Evolutionary conservation across 30 jellyfish, hydroid and myxozoan genomes (phyloP).

Genomic region (Aurelia sp.): DNA sequence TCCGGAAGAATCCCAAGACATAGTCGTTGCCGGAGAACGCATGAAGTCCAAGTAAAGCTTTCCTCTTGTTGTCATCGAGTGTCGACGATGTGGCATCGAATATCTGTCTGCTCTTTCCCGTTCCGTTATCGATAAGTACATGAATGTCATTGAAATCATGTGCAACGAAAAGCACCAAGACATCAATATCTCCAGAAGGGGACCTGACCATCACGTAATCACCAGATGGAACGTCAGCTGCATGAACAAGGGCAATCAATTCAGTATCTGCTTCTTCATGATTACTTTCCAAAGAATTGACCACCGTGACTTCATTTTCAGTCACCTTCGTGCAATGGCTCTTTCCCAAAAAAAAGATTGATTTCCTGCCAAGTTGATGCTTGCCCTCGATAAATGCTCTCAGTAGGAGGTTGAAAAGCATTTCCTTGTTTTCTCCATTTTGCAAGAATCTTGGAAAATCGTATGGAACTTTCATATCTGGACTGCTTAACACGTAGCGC

Average conservation of each 20-base stretch:
- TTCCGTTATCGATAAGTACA: slow-evolving; percentile 34
- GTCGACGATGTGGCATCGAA: slow-evolving; percentile 41
- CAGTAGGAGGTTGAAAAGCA: slow-evolving; percentile 34
- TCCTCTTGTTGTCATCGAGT: slow-evolving; percentile 28
- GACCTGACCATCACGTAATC: slow-evolving; percentile 43
- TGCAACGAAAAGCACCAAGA: neutral
- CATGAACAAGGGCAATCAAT: slow-evolving; percentile 37
- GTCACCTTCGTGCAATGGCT: slow-evolving; percentile 27
- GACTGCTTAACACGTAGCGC: slow-evolving; percentile 37
- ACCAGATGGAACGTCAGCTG: slow-evolving; percentile 42
- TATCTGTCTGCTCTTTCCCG: slow-evolving; percentile 32
- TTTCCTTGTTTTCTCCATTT: slow-evolving; percentile 43
- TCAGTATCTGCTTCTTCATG: slow-evolving; percentile 37
- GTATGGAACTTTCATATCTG: slow-evolving; percentile 34
- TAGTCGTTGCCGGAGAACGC: slow-evolving; percentile 60
- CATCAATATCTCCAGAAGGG: slow-evolving; percentile 51
- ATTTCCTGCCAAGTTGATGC: slow-evolving; percentile 2
- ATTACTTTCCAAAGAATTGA: slow-evolving; percentile 1
- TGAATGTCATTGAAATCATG: neutral
- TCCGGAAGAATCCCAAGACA: slow-evolving; percentile 36
- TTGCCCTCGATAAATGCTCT: slow-evolving; percentile 19
- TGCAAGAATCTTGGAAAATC: slow-evolving; percentile 19
- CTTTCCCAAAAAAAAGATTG: slow-evolving; percentile 5
- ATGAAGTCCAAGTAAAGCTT: slow-evolving; percentile 58
- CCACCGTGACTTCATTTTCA: slow-evolving; percentile 1